Evolutionary conservation across 2,888 invertebrate genomes (phyloP), one percentile per base, ranked within the genome.

Genomic region (Ennomos quercinarius): DNA sequence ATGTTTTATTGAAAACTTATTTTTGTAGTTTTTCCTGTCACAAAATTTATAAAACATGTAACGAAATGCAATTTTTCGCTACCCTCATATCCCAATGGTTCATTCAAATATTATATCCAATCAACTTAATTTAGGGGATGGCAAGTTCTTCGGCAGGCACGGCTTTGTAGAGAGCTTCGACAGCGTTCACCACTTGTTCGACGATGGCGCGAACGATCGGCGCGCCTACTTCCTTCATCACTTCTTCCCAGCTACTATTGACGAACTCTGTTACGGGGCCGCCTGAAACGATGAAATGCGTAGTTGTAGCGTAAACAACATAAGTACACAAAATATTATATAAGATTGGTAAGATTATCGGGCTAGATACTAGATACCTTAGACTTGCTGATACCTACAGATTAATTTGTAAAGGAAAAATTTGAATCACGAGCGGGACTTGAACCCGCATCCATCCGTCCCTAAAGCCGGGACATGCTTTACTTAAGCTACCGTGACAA

Each of bases 221-320:
- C 0, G 87, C 83, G 0, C 88, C 87, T 3, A 91, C 71, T 63
- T 91, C 91, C 10, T 74, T 61, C 87, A 91, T 89, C 46, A 91
- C 89, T 0, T 87, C 85, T 1, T 66, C 64, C 91, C 91, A 91
- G 68, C 83, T 85, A 1, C 46, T 59, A 67, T 91, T 91, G 6
- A 85, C 71, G 66, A 91, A 89, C 2, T 78, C 62, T 42, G 74
- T 57, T 0, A 91, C 82, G 2, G 91, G 86, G 0, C 73, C 76
- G 12, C 84, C 91, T 91, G 74, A 11, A 80, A 80, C 27, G 37
- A 12, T 37, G 1, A 11, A 11, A 12, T 41, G 27, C 5, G 27
- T 6, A 6, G 5, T 5, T 27, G 27, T 27, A 6, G 27, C 27
- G 5, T 27, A 6, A 27, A 17, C 1, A 27, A 27, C 27, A 27